A percentile compares a stretch with the other conserved stretches of the same genome.
Evolutionary conservation across 2,888 invertebrate species (phyloP).

Genomic region (Adelognathus sp.): DNA sequence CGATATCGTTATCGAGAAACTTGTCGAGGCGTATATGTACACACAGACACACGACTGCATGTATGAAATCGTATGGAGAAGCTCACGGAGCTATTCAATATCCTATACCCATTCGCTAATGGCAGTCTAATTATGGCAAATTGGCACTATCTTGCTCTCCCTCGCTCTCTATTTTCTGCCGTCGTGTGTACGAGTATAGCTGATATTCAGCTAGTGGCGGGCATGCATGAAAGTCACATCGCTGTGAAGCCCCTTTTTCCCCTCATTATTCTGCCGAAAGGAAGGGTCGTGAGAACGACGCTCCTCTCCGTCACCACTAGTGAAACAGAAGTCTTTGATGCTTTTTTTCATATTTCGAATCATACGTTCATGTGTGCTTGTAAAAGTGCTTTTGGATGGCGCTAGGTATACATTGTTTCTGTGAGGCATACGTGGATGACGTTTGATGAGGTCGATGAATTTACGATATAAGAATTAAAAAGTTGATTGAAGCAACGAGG

Average conservation of each 20-base stretch:
- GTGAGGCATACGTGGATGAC: too few species aligned
- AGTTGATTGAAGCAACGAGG: too few species aligned
- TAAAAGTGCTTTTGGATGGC: too few species aligned
- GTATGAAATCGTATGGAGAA: not conserved
- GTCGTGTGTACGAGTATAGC: not conserved
- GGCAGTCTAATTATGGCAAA: slow-evolving; percentile 42
- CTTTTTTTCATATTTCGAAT: not conserved
- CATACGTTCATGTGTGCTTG: too few species aligned
- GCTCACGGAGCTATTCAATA: not conserved
- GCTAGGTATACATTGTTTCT: too few species aligned
- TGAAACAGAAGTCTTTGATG: not conserved
- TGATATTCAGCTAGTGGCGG: not conserved
- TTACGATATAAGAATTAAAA: too few species aligned
- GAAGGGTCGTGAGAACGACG: not conserved
- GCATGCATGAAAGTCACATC: not conserved
- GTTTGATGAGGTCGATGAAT: too few species aligned
- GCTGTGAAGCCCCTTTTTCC: not conserved
- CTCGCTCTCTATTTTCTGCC: not conserved
- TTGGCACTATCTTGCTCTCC: slow-evolving; percentile 21
- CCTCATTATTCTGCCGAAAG: not conserved
- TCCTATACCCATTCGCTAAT: slow-evolving; percentile 27
- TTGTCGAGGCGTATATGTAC: slow-evolving; percentile 29
- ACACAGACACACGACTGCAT: not conserved
- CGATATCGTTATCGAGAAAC: slow-evolving; percentile 51
- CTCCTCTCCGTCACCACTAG: not conserved